phyloP scores from a whole-genome alignment of 2,888 invertebrate genomes.

The Villa cingulata region DNA sequence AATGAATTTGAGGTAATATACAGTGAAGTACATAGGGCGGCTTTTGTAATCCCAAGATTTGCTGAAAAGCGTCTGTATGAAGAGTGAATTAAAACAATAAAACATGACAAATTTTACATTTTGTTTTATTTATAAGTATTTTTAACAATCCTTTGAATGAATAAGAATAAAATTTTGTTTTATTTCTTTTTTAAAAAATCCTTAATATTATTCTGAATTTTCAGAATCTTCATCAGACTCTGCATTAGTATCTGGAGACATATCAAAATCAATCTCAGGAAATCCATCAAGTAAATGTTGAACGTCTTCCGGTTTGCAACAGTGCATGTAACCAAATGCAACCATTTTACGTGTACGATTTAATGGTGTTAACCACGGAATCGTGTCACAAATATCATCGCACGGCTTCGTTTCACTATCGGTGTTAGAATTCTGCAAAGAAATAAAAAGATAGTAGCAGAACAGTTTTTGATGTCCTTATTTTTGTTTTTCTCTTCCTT shows the following conservation, averaged over 20 bases:
- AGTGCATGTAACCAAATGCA: background rate
- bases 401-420: background rate
- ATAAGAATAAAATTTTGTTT: no score
- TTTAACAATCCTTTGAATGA: no score
- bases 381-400: constrained; percentile 1
- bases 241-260: no score
- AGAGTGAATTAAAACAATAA: constrained; percentile 12
- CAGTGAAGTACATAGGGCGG: constrained; percentile 68
- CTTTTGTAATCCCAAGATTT: constrained; percentile 80
- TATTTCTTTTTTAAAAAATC: no score
- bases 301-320: background rate
- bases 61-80: constrained; percentile 35
- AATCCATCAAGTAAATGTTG: background rate
- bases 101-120: no score
- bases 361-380: background rate
- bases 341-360: background rate
- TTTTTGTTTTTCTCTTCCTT: no score
- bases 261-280: no score
- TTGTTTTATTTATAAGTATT: no score
- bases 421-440: background rate
- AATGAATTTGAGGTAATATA: constrained; percentile 75
- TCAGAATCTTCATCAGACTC: no score
- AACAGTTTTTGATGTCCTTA: no score
- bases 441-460: no score
- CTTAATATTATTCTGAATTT: no score